Conservation (phyloP, 2,888 invertebrate species). For the Esperia sulphurella region DNA sequence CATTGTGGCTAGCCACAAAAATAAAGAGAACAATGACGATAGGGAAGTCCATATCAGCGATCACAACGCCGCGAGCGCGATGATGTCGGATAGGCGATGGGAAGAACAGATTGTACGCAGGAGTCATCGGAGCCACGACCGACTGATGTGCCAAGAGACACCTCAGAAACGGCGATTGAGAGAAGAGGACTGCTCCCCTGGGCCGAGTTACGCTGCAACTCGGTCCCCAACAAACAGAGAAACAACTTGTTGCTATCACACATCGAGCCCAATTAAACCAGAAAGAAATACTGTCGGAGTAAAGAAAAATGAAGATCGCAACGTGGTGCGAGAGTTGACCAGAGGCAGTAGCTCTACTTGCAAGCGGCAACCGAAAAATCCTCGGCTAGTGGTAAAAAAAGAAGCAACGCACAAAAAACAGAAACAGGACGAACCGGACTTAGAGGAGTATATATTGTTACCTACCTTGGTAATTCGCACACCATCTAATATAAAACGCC, state of each 20-base stretch:
- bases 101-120: constrained; percentile 34
- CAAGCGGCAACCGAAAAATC: constrained; percentile 34
- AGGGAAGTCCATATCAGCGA: constrained; percentile 40
- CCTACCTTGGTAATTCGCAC: constrained; percentile 67
- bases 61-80: constrained; percentile 41
- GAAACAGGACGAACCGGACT: constrained; percentile 49
- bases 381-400: constrained; percentile 56
- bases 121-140: constrained; percentile 47
- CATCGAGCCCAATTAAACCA: constrained; percentile 34
- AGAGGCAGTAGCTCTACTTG: constrained; percentile 45
- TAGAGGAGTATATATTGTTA: constrained; percentile 63
- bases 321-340: constrained; percentile 25
- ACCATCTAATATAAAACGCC: constrained; percentile 64
- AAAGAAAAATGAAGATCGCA: constrained; percentile 14
- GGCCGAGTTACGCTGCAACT: constrained; percentile 48
- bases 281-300: constrained; percentile 16
- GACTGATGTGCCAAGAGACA: constrained; percentile 30
- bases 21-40: constrained; percentile 41
- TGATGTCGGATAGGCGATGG: constrained; percentile 34
- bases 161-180: constrained; percentile 29
- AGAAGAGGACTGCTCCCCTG: constrained; percentile 50
- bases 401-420: constrained; percentile 46
- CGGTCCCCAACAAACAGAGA: constrained; percentile 36
- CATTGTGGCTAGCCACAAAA: constrained; percentile 69
- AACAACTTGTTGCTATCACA: constrained; percentile 58